Evolutionary conservation across 2,888 invertebrate genomes (phyloP), one percentile per base, ranked within the genome.

Genomic region (Eupithecia insigniata): DNA sequence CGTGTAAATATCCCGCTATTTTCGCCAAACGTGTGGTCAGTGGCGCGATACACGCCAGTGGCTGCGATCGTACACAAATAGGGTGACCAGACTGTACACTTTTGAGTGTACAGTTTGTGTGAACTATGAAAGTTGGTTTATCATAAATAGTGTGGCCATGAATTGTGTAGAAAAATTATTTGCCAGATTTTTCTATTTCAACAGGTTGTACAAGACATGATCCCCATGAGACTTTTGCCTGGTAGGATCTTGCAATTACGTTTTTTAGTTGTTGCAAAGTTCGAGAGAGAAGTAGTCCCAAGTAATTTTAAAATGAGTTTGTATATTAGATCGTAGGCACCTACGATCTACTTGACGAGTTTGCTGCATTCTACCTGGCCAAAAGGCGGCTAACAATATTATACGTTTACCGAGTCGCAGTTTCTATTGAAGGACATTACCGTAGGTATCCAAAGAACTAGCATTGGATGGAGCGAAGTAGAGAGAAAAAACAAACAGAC

Each of bases 31-130:
- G 80, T 82, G 84, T 82, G 85, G 84, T 80, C 79, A 81, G 69
- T 78, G 82, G 79, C 79, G 78, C 70, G 82, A 79, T 82, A 75
- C 83, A 81, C 80, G 82, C 80, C 81, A 82, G 82, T 82, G 84
- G 80, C 80, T 75, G 79, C 80, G 79, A 81, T 72, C 76, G 80
- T 81, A 79, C 76, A 73, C 80, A 74, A 67, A 66, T 78, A 73
- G 76, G 75, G 81, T 78, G 76, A 76, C 84, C 70, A 80, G 64
- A 55, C 34, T 58, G 30, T 62, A 12, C 8, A 8, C n/a, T 46
- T 51, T 51, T n/a, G 43, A n/a, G 3, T 34, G 30, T 34, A 32
- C 7, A 4, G 28, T 12, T 22, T 34, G 22, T 46, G 67, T 34
- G 14, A 26, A 58, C 67, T 26, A 46, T 12, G 28, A 10, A 28